Evolutionary conservation across 1,140 invertebrate genomes (phyloP).

Genomic region (Ceratosolen solmsi): DNA sequence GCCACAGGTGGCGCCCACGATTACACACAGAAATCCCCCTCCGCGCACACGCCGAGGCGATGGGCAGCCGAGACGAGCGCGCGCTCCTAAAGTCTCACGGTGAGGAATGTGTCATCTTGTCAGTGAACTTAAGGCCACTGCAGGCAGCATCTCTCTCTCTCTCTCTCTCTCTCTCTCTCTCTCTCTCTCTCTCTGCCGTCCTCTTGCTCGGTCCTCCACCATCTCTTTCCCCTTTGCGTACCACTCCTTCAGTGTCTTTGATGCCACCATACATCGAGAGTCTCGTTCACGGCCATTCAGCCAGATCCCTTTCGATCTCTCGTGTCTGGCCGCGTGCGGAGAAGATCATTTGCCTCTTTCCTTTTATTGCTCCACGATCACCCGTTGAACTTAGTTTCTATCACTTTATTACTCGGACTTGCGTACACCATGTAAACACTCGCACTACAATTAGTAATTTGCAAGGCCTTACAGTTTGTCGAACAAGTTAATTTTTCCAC

Average conservation of each 20-base stretch:
- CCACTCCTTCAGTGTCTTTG: constrained; percentile 54
- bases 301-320: constrained; percentile 3
- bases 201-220: constrained; percentile 50
- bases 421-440: background rate
- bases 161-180: constrained; percentile 2
- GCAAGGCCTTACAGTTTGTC: background rate
- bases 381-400: constrained; percentile 9
- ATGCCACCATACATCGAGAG: constrained; percentile 53
- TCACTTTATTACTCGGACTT: constrained; percentile 7
- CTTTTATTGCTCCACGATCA: constrained; percentile 2
- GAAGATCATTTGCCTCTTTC: constrained; percentile 3
- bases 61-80: constrained; percentile 2
- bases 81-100: constrained; percentile 69
- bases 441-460: background rate
- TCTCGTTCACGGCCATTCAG: constrained; percentile 32
- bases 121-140: constrained; percentile 65
- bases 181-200: constrained; percentile 54
- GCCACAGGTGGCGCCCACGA: constrained; percentile 70
- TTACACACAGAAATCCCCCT: constrained; percentile 57
- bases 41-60: background rate
- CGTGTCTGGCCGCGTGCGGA: background rate
- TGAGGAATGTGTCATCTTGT: constrained; percentile 72
- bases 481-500: background rate
- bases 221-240: constrained; percentile 47
- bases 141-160: constrained; percentile 61